Percentiles rank a stretch among this genome's conserved stretches.
Evolutionary conservation across 2,888 invertebrate genomes (phyloP).

Genomic region (Iselma pallidipennis): DNA sequence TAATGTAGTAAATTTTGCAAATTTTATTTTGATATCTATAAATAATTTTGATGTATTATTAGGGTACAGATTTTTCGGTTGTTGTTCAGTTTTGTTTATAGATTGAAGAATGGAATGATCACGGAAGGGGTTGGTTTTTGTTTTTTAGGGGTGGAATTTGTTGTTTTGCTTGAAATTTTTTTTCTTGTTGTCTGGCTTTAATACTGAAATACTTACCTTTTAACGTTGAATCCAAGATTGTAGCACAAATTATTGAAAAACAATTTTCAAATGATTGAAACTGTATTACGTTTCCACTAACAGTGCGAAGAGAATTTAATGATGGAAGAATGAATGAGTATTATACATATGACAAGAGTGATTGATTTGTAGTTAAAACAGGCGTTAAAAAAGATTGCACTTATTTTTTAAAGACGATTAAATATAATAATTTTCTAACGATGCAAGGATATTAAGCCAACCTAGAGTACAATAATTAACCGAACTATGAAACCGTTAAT

Average conservation of each 20-base stretch:
- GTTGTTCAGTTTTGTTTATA: too few relatives aligned
- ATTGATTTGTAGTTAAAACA: slow-evolving; percentile 41
- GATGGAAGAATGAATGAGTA: slow-evolving; percentile 39
- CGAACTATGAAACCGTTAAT: slow-evolving; percentile 52
- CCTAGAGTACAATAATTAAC: slow-evolving; percentile 53
- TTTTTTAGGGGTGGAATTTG: neutral
- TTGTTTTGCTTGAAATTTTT: neutral
- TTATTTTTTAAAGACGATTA: slow-evolving; percentile 50
- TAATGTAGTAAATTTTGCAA: slow-evolving; percentile 14
- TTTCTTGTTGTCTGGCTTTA: neutral
- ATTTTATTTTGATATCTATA: neutral
- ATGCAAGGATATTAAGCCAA: slow-evolving; percentile 55
- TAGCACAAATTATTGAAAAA: slow-evolving; percentile 38
- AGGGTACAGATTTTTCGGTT: neutral
- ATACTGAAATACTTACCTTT: slow-evolving; percentile 33
- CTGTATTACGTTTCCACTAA: slow-evolving; percentile 47
- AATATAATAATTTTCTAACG: slow-evolving; percentile 51
- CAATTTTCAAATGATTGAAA: slow-evolving; percentile 35
- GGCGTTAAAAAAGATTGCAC: slow-evolving; percentile 52
- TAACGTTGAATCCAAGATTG: slow-evolving; percentile 35
- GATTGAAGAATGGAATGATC: slow-evolving; percentile 13
- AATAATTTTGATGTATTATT: too few relatives aligned
- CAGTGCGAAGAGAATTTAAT: slow-evolving; percentile 39
- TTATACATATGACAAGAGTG: slow-evolving; percentile 40
- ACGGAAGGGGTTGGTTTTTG: slow-evolving; percentile 1